Evolutionary conservation across 1,140 invertebrate genomes (phyloP).

Genomic region (Platyscapa corneri): DNA sequence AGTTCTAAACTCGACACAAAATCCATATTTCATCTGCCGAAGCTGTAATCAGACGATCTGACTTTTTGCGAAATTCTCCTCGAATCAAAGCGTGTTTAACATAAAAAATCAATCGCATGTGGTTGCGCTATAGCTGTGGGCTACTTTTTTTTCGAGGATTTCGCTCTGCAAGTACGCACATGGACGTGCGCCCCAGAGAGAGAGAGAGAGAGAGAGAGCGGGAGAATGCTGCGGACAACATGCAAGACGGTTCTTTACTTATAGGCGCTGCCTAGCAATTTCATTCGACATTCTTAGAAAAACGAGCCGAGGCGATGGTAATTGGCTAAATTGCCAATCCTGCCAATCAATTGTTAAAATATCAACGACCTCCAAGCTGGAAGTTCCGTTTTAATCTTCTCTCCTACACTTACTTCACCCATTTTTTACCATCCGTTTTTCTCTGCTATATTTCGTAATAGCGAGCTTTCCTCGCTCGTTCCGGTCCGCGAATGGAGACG

Average conservation of each 20-base stretch:
- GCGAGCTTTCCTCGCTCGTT: background rate
- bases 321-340: constrained; percentile 71
- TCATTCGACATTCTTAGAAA: constrained; percentile 69
- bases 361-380: constrained; percentile 59
- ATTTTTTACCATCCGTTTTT: background rate
- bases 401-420: background rate
- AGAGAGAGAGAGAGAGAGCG: background rate
- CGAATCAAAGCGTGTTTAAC: constrained; percentile 27
- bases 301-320: constrained; percentile 58
- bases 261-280: constrained; percentile 63
- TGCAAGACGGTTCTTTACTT: constrained; percentile 13
- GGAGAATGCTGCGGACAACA: constrained; percentile 5
- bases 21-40: constrained; percentile 23
- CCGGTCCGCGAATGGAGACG: no score
- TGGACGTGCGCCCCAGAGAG: background rate
- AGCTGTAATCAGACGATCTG: constrained; percentile 34
- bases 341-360: constrained; percentile 71
- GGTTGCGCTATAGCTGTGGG: constrained; percentile 24
- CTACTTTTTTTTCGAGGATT: constrained; percentile 49
- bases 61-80: constrained; percentile 38
- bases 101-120: constrained; percentile 50
- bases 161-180: constrained; percentile 5
- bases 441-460: background rate
- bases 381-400: constrained; percentile 17
- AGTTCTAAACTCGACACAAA: background rate